Percentiles rank a stretch among this genome's conserved stretches.
Evolutionary conservation across 2,888 invertebrate genomes (phyloP).

Genomic region (Brenthis ino): DNA sequence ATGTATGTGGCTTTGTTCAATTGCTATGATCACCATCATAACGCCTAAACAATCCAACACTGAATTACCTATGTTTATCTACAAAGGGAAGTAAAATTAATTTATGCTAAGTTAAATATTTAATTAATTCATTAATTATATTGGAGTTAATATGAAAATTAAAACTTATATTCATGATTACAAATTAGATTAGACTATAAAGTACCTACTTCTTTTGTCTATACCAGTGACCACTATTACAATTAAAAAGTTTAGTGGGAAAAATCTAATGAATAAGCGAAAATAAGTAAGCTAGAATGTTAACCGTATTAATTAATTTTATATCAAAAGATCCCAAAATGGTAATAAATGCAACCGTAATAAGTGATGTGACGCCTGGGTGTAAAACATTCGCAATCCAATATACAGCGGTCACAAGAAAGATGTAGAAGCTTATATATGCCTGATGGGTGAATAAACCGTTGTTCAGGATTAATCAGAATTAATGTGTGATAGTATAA

Average conservation of each 20-base stretch:
- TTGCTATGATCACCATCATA: constrained; percentile 58
- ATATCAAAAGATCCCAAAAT: constrained; percentile 44
- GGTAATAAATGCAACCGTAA: constrained; percentile 55
- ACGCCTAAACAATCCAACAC: constrained; percentile 58
- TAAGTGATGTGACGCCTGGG: constrained; percentile 53
- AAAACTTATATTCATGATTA: too few species aligned
- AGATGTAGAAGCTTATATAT: constrained; percentile 56
- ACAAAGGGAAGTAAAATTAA: constrained; percentile 23
- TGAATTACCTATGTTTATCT: constrained; percentile 57
- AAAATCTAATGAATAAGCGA: too few species aligned
- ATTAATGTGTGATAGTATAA: too few species aligned
- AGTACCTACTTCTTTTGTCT: too few species aligned
- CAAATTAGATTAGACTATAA: too few species aligned
- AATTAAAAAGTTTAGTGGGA: too few species aligned
- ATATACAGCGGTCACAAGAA: constrained; percentile 54
- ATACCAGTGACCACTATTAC: too few species aligned
- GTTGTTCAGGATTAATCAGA: too few species aligned
- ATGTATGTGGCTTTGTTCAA: constrained; percentile 59
- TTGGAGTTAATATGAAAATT: too few species aligned
- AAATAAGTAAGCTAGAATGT: constrained; percentile 6
- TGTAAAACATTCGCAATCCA: constrained; percentile 59
- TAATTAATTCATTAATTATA: too few species aligned
- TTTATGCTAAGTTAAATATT: background rate
- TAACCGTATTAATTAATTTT: constrained; percentile 51
- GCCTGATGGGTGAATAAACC: constrained; percentile 37